These are phyloP conservation scores for Melanargia galathea DNA, from an alignment of 2,888 invertebrate species.

Conservation along the genomic window DNA sequence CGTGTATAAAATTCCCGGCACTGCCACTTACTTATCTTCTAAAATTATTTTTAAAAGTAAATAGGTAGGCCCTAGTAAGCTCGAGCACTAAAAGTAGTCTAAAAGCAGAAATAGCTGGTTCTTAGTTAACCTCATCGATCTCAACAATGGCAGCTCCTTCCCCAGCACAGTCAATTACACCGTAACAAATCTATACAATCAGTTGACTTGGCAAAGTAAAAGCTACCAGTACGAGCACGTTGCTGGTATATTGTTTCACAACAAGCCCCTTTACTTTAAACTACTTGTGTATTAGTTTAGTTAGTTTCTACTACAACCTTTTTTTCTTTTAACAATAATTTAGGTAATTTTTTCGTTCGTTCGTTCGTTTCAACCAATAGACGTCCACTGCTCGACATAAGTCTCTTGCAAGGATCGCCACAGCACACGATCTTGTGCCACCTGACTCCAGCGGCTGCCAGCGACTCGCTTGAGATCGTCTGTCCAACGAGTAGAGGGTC, in stretches of 20 bases:
- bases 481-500: too few species aligned
- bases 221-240: slow-evolving; percentile 4
- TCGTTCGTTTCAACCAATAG: too few species aligned
- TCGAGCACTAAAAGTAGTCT: background rate
- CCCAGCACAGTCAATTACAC: slow-evolving; percentile 8
- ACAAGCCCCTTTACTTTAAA: slow-evolving; percentile 10
- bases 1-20: too few species aligned
- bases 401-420: too few species aligned
- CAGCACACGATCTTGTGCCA: too few species aligned
- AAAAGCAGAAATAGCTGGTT: background rate
- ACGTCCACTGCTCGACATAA: too few species aligned
- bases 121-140: slow-evolving; percentile 17
- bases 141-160: slow-evolving; percentile 7
- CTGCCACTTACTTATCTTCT: too few species aligned
- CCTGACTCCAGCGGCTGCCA: too few species aligned
- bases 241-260: slow-evolving; percentile 6
- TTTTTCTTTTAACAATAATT: background rate
- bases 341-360: too few species aligned
- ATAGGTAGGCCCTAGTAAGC: too few species aligned
- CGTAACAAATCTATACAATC: slow-evolving; percentile 26
- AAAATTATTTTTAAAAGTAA: background rate
- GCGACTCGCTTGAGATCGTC: too few species aligned
- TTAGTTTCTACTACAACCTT: background rate
- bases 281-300: background rate
- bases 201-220: slow-evolving; percentile 25